Conservation (phyloP, 2,888 invertebrate species). For the Lampropteryx suffumata region DNA sequence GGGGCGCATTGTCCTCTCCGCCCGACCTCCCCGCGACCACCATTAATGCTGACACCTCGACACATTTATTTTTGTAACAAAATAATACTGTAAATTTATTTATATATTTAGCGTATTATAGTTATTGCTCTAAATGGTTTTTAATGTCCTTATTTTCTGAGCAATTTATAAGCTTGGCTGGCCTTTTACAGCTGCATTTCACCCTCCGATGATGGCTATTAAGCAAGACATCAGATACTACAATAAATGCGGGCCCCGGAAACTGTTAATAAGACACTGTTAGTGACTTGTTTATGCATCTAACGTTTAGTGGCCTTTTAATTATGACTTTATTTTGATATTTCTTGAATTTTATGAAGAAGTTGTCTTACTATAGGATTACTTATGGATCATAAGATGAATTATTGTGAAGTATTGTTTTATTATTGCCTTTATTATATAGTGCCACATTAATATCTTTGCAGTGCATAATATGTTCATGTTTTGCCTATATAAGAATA, state of each 20-base stretch:
- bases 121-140: constrained; percentile 80
- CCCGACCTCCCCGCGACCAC: constrained; percentile 64
- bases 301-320: constrained; percentile 20
- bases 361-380: neutral
- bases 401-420: neutral
- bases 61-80: constrained; percentile 71
- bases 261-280: constrained; percentile 41
- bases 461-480: too few species aligned
- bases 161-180: constrained; percentile 68
- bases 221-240: constrained; percentile 74
- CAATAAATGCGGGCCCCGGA: constrained; percentile 60
- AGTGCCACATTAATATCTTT: too few species aligned
- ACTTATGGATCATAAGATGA: neutral
- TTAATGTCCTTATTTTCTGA: constrained; percentile 78
- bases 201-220: constrained; percentile 72
- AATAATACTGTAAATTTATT: constrained; percentile 72
- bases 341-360: constrained; percentile 3
- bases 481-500: too few species aligned
- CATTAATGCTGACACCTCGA: constrained; percentile 78
- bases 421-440: too few species aligned
- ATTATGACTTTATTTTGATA: constrained; percentile 12
- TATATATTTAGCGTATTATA: constrained; percentile 67
- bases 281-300: constrained; percentile 23
- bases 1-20: constrained; percentile 72
- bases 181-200: constrained; percentile 69